Conservation (phyloP, 2,797 vertebrate species). For the Astyanax mexicanus region DNA sequence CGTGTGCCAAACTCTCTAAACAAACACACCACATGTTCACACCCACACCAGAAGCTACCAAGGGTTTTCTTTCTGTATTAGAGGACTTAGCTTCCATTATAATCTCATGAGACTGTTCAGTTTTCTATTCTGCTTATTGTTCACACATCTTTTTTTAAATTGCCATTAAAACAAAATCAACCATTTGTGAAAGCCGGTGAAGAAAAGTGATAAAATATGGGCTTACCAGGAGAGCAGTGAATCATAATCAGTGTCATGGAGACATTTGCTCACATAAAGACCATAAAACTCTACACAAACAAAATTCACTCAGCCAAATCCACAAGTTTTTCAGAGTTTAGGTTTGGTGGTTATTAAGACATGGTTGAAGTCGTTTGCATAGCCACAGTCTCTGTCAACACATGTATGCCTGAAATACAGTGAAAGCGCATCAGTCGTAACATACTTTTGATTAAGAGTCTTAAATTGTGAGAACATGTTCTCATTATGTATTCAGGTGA, state of each 20-base stretch:
- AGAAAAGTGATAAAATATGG: not conserved
- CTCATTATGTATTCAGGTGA: conserved; percentile 4
- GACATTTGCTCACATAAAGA: conserved; percentile 32
- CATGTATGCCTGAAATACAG: not conserved
- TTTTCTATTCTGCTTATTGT: not conserved
- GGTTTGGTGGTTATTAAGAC: conserved; percentile 7
- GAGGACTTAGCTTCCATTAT: not conserved
- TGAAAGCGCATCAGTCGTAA: not conserved
- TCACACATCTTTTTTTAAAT: conserved; percentile 5
- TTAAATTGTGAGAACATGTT: conserved; percentile 8
- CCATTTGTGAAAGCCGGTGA: not conserved
- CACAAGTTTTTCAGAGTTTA: not conserved
- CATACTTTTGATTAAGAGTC: not conserved
- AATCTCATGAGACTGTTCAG: not conserved
- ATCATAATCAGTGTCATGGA: conserved; percentile 31
- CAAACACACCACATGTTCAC: too few relatives aligned
- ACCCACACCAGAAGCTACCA: not conserved
- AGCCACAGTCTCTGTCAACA: conserved; percentile 34
- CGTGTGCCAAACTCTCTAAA: too few relatives aligned
- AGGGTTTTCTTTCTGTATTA: conserved; percentile 9
- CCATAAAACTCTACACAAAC: conserved; percentile 26
- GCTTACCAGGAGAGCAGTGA: not conserved
- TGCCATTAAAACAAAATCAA: not conserved
- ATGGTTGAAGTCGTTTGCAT: conserved; percentile 26
- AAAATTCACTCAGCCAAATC: conserved; percentile 26